Percentiles rank a stretch among this genome's conserved stretches.
Evolutionary conservation across 2,797 vertebrate genomes (phyloP).

Genomic region (Sebastolobus altivelis): DNA sequence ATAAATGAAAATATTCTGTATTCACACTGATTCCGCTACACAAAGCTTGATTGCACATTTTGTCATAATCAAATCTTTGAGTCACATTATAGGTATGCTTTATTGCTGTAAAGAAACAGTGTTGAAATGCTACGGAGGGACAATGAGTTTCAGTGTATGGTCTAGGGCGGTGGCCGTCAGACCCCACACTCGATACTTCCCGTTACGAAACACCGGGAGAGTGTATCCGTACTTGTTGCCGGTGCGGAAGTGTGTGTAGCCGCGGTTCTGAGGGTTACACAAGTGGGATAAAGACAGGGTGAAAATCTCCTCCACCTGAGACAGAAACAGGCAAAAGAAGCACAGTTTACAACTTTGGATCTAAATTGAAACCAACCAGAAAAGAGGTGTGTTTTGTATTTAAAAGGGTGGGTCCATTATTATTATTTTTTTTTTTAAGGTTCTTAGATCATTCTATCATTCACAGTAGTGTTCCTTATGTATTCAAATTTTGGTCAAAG

Average conservation of each 20-base stretch:
- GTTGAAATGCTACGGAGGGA: slow-evolving; percentile 50
- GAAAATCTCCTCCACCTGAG: slow-evolving; percentile 92
- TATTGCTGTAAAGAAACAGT: background rate
- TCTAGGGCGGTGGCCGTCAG: slow-evolving; percentile 90
- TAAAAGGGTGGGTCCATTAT: background rate
- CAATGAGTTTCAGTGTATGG: slow-evolving; percentile 85
- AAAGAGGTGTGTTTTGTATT: background rate
- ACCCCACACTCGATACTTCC: slow-evolving; percentile 92
- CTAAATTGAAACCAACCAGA: background rate
- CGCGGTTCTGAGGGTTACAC: slow-evolving; percentile 86
- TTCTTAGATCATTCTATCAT: no score
- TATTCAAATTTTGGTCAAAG: no score
- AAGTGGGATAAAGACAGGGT: slow-evolving; percentile 88
- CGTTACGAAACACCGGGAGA: slow-evolving; percentile 89
- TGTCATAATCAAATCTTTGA: slow-evolving; percentile 6
- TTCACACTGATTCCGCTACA: slow-evolving; percentile 17
- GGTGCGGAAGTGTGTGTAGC: slow-evolving; percentile 91
- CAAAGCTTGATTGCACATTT: slow-evolving; percentile 22
- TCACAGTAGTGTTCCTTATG: no score
- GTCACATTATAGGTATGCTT: background rate
- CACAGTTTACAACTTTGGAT: background rate
- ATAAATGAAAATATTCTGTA: slow-evolving; percentile 19
- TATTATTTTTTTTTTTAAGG: no score
- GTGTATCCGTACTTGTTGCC: slow-evolving; percentile 87
- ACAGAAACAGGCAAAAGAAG: slow-evolving; percentile 8